Conservation (phyloP, 2,888 invertebrate genomes). For the Ectropis crepuscularia region DNA sequence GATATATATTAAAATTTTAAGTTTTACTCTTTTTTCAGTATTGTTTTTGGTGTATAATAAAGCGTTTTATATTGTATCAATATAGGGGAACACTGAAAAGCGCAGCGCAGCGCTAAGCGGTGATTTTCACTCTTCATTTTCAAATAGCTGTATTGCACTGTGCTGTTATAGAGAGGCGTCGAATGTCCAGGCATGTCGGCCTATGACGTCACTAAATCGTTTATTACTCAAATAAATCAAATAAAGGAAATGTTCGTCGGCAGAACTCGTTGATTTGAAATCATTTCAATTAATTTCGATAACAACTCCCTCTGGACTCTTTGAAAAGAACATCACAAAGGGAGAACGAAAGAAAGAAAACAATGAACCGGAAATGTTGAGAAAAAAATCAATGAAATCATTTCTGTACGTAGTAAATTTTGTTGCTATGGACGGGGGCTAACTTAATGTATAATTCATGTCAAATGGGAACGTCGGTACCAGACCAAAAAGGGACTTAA, state of each 20-base stretch:
- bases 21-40: too few relatives aligned
- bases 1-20: too few relatives aligned
- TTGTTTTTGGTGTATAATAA: too few relatives aligned
- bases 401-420: constrained; percentile 46
- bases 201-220: background rate
- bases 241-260: background rate
- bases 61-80: too few relatives aligned
- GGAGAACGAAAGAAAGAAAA: constrained; percentile 25
- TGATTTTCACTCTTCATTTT: too few relatives aligned
- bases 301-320: constrained; percentile 11
- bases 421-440: constrained; percentile 50
- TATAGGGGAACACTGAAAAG: too few relatives aligned
- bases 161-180: too few relatives aligned
- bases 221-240: background rate
- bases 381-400: constrained; percentile 49
- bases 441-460: constrained; percentile 78
- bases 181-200: too few relatives aligned
- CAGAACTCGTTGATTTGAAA: constrained; percentile 14
- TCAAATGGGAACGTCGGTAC: constrained; percentile 59
- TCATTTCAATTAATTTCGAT: constrained; percentile 21
- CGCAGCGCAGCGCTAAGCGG: too few relatives aligned
- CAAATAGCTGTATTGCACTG: too few relatives aligned
- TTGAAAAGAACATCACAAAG: constrained; percentile 26
- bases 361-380: constrained; percentile 34
- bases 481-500: constrained; percentile 64